Evolutionary conservation across 2,888 invertebrate species (phyloP).

Genomic region (Erannis defoliaria): DNA sequence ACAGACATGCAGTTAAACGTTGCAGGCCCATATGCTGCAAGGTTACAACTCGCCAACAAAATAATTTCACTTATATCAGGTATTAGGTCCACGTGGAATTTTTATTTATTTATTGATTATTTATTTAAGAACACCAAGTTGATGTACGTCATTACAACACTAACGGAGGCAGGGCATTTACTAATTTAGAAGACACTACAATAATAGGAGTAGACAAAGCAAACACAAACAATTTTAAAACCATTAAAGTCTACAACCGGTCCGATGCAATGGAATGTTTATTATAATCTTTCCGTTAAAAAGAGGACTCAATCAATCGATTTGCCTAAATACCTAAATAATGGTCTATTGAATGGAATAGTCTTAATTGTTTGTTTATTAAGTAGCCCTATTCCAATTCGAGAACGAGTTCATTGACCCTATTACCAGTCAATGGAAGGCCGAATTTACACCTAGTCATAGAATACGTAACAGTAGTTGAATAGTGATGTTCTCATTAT

Average conservation of each 20-base stretch:
- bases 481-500: background rate
- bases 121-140: too few relatives aligned
- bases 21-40: too few relatives aligned
- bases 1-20: too few relatives aligned
- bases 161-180: too few relatives aligned
- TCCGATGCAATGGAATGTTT: background rate
- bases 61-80: too few relatives aligned
- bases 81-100: too few relatives aligned
- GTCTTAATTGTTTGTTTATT: constrained; percentile 16
- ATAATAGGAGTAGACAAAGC: too few relatives aligned
- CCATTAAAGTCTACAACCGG: background rate
- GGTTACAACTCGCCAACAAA: too few relatives aligned
- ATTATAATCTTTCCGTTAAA: background rate
- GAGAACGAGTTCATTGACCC: constrained; percentile 17
- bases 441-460: constrained; percentile 11
- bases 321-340: constrained; percentile 16
- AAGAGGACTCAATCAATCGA: background rate
- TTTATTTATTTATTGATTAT: too few relatives aligned
- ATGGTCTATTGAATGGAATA: constrained; percentile 9
- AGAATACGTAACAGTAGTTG: constrained; percentile 2
- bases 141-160: too few relatives aligned
- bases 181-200: too few relatives aligned
- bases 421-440: constrained; percentile 1
- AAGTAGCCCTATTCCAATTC: constrained; percentile 17
- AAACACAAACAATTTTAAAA: too few relatives aligned